A percentile compares a stretch with the other conserved stretches of the same genome.
Evolutionary conservation across 2,888 invertebrate genomes (phyloP).

Genomic region (Diarsia brunnea): DNA sequence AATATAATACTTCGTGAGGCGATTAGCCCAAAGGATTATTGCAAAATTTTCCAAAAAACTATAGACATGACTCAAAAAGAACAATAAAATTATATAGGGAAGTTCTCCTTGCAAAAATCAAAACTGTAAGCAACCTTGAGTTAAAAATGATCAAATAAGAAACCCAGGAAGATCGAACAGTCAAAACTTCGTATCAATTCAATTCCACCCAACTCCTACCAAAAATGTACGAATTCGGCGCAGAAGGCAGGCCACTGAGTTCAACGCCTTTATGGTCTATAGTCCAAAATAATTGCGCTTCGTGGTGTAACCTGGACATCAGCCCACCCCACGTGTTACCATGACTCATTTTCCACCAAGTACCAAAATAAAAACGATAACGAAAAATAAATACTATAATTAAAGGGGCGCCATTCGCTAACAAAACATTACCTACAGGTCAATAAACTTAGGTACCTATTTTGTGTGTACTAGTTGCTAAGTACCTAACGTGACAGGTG

Average conservation of each 20-base stretch:
- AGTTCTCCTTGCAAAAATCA: not conserved
- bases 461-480: constrained; percentile 39
- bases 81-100: not conserved
- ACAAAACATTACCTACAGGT: constrained; percentile 36
- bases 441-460: constrained; percentile 52
- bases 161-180: not conserved
- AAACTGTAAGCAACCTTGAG: not conserved
- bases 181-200: not conserved
- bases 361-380: constrained; percentile 29
- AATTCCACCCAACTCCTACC: not conserved
- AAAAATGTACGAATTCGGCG: constrained; percentile 7
- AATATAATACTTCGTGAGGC: not conserved
- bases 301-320: constrained; percentile 49
- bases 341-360: constrained; percentile 26
- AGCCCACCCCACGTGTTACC: constrained; percentile 47
- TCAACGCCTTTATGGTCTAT: constrained; percentile 46
- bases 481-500: constrained; percentile 45
- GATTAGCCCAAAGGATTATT: not conserved
- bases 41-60: not conserved
- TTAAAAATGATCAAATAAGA: not conserved
- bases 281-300: constrained; percentile 53
- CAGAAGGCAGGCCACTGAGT: constrained; percentile 29
- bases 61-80: not conserved
- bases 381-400: constrained; percentile 39
- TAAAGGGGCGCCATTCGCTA: constrained; percentile 34